Base-by-base conservation (phyloP, 2,797 vertebrate genomes). In the Fundulus diaphanus region DNA sequence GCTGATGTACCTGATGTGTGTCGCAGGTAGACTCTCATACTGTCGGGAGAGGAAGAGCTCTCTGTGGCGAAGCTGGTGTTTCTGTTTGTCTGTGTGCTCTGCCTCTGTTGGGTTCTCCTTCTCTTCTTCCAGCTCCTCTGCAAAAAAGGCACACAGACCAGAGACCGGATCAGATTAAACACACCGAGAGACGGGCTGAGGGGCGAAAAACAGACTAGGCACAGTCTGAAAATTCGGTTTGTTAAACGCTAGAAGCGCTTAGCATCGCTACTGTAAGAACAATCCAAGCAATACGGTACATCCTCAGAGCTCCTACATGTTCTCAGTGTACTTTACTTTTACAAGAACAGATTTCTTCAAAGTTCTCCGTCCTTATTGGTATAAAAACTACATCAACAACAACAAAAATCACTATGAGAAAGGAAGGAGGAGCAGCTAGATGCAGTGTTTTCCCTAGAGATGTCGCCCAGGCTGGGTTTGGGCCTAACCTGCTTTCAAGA, bases 41-140 rank as follows among this genome's bases (percentile, higher is more conserved):
- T 99, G 98, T 61, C 98, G 96, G 22, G 98, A 99, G 82, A 99
- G 93, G 88, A 99, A 99, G 79, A 99, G 97, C 80, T 99, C 98
- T 93, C 98, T 96, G 90, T 99, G 98, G 84, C 97, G 97, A 90
- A 99, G 91, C 88, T 99, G 98, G 93, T 99, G 98, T 90, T 97
- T 99, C 95, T 99, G 97, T 95, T 98, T 99, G 90, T 99, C 98
- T 74, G 96, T 97, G 84, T 98, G 91, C 18, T 99, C 97, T 42
- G 96, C 91, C 85, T 97, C 97, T 87, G 94, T 84, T 22, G 96
- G 95, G 78, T 77, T 96, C 94, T 98, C 97, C 88, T 96, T 97
- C 90, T 99, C 97, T 91, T 98, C 97, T 87, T 98, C 97, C 94
- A 98, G 93, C 94, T 98, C 98, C 95, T 97, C 98, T 99, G 95